phyloP scores from a whole-genome alignment of 2,888 invertebrate species.

The Eupithecia subumbrata region DNA sequence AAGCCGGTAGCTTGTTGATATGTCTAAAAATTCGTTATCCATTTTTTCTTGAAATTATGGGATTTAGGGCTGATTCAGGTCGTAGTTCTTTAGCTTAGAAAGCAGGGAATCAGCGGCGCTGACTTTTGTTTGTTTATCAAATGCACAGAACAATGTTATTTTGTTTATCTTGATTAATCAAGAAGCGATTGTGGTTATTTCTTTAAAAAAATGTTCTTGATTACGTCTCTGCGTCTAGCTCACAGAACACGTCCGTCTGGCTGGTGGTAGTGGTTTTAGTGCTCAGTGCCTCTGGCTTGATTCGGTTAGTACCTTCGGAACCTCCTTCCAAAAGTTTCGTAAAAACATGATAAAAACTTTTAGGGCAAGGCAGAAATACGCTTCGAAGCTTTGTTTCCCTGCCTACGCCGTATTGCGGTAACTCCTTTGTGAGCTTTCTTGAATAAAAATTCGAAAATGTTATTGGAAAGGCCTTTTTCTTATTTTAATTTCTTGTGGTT shows the following conservation, averaged over 20 bases:
- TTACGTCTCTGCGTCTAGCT: neutral
- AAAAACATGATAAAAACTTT: too few species aligned
- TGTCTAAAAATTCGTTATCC: constrained; percentile 78
- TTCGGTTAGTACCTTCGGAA: neutral
- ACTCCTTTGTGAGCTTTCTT: too few species aligned
- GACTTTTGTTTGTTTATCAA: constrained; percentile 1
- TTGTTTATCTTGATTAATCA: neutral
- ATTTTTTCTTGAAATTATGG: constrained; percentile 47
- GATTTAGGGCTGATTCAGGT: neutral
- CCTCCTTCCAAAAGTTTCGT: too few species aligned
- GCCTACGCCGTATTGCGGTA: too few species aligned
- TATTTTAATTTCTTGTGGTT: too few species aligned
- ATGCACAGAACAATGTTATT: neutral
- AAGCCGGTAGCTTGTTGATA: constrained; percentile 71
- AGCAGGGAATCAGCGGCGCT: neutral
- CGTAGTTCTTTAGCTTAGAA: neutral
- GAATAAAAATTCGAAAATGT: too few species aligned
- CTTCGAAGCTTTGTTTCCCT: too few species aligned
- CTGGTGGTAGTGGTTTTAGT: neutral
- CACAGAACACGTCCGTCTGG: neutral
- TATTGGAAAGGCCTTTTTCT: too few species aligned
- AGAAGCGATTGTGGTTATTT: too few species aligned
- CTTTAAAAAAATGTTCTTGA: neutral
- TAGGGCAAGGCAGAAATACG: too few species aligned
- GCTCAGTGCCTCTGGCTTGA: neutral